Evolutionary conservation across 2,113 vertebrate genomes (phyloP).

Genomic region (Daubentonia madagascariensis): DNA sequence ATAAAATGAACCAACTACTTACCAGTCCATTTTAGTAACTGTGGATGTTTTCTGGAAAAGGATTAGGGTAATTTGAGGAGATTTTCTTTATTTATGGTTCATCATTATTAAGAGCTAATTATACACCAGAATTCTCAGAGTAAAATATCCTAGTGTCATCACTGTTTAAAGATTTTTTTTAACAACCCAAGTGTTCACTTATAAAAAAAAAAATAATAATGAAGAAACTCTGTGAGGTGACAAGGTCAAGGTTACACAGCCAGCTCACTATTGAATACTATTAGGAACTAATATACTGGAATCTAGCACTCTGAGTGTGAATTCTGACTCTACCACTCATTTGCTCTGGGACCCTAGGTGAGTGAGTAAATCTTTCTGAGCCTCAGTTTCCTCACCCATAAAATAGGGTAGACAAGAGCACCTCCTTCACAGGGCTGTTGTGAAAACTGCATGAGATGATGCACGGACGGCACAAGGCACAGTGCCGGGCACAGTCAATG

Average conservation of each 20-base stretch:
- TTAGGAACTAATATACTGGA: not conserved
- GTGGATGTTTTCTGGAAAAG: not conserved
- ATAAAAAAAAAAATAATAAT: not conserved
- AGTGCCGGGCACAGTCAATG: not conserved
- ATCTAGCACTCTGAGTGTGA: not conserved
- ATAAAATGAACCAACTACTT: slow-evolving; percentile 9
- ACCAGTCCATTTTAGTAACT: not conserved
- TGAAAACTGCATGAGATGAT: not conserved
- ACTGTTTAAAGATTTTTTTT: not conserved
- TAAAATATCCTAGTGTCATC: not conserved
- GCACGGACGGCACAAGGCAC: not conserved
- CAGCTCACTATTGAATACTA: not conserved
- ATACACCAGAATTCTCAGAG: not conserved
- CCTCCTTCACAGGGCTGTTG: not conserved
- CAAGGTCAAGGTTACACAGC: not conserved
- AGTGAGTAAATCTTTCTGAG: not conserved
- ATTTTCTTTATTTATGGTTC: not conserved
- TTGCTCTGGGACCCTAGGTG: not conserved
- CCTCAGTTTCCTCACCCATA: not conserved
- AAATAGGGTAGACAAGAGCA: not conserved
- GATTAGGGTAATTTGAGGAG: not conserved
- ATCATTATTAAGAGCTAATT: not conserved
- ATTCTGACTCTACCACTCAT: not conserved
- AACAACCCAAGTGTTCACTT: not conserved
- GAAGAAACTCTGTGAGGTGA: not conserved